phyloP scores from a whole-genome alignment of 2,797 vertebrate genomes.

The Malurus splendens region DNA sequence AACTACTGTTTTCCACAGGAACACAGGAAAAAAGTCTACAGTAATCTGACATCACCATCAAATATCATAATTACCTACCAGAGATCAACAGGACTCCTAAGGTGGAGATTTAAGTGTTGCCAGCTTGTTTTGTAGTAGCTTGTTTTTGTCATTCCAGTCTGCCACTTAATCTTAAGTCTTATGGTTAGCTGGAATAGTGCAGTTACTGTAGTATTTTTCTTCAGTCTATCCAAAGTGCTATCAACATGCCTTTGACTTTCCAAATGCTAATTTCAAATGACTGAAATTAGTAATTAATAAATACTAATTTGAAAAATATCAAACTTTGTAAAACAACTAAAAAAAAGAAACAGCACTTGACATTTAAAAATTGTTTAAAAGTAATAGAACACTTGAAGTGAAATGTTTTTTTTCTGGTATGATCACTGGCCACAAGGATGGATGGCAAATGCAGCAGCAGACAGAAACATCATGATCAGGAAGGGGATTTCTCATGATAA shows the following conservation, averaged over 20 bases:
- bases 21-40: background rate
- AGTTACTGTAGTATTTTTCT: background rate
- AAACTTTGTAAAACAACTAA: background rate
- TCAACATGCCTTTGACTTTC: background rate
- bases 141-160: background rate
- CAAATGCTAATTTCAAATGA: background rate
- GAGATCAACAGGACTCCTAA: background rate
- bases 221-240: background rate
- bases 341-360: background rate
- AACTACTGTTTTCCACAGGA: background rate
- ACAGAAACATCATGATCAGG: background rate
- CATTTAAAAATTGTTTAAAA: background rate
- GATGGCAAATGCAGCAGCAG: background rate
- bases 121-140: background rate
- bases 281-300: background rate
- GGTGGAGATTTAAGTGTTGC: background rate
- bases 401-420: background rate
- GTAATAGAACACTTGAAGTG: background rate
- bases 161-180: background rate
- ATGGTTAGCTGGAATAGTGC: background rate
- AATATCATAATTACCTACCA: background rate
- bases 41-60: background rate
- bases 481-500: background rate
- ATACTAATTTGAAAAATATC: background rate
- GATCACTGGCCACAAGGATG: background rate